Evolutionary conservation across 1,140 invertebrate species (phyloP), one percentile per base, ranked within the genome.

Genomic region (Caenorhabditis inopinata): DNA sequence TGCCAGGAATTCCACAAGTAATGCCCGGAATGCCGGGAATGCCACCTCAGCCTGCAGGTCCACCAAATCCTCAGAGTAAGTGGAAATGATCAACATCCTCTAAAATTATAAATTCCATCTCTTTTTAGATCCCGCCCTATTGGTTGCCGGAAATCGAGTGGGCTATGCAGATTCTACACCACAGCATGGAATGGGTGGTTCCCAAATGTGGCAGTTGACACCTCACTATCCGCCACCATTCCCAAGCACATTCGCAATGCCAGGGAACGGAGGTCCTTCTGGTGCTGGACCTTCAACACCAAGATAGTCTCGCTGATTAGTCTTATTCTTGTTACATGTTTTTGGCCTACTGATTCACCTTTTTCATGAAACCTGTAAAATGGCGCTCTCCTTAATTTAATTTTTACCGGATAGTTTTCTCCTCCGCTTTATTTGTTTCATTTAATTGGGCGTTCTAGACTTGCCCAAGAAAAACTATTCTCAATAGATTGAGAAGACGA

Each of bases 401-500:
- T 29, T 12, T 32, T 4, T 3, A 29, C 16, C 51, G 51, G 51
- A 58, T 58, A 58, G 51, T 58, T 58, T 58, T 16, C 18, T 29
- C 27, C 27, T 32, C 1, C 21, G 6, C 38, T 14, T 14, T 7
- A 42, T 32, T 32, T 21, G 27, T 29, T 32, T 58, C n/a, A 32
- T 29, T 32, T 18, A 11, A 11, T 12, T 18, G 21, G 32, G 7
- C 16, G 9, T 68, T 21, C 23, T 38, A 18, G 48, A 27, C 38
- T 32, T 68, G 58, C 58, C 58, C 21, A 68, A 68, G 32, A 29
- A 38, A 38, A 6, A 51, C 9, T 25, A 68, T 68, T 68, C 58
- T 68, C 58, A 68, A 68, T 68, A 68, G 29, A 38, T 68, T 68
- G 58, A 68, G 58, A 68, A 68, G 58, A 35, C 2, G 27, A 16